Evolutionary conservation across 37 sponge, comb jelly and placozoan genomes (phyloP).

Genomic region (Ephydatia muelleri): DNA sequence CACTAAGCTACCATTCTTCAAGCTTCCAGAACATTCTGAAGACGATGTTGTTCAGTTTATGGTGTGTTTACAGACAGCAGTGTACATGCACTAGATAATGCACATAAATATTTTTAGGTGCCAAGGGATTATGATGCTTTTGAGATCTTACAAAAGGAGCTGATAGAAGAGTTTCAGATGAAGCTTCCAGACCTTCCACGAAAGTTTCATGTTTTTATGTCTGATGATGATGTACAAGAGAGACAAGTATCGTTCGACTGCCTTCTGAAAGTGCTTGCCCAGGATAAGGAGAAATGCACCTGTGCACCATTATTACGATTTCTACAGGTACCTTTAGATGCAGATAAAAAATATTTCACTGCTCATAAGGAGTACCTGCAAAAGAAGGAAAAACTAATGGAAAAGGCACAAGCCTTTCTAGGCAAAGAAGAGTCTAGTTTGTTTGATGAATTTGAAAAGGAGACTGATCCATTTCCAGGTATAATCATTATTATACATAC

Average conservation of each 20-base stretch:
- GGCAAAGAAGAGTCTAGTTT: not conserved
- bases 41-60: conserved; percentile 76
- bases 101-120: conserved; percentile 25
- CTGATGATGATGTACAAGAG: conserved; percentile 55
- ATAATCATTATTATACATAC: not conserved
- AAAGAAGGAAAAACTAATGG: not conserved
- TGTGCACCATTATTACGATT: conserved; percentile 51
- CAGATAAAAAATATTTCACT: conserved; percentile 50
- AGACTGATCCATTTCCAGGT: not conserved
- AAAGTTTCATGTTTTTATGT: conserved; percentile 56
- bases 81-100: not conserved
- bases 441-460: conserved; percentile 1
- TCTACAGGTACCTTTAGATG: conserved; percentile 44
- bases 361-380: conserved; percentile 31
- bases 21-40: conserved; percentile 51
- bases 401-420: not conserved
- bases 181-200: conserved; percentile 62
- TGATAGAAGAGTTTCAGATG: conserved; percentile 28
- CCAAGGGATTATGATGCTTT: conserved; percentile 60
- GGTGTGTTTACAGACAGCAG: conserved; percentile 33
- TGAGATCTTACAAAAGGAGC: conserved; percentile 68
- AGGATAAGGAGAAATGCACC: conserved; percentile 17
- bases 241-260: conserved; percentile 65
- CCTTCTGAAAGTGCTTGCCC: conserved; percentile 44
- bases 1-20: conserved; percentile 59